phyloP scores from a whole-genome alignment of 1,140 invertebrate species.

The Piezodorus guildinii region DNA sequence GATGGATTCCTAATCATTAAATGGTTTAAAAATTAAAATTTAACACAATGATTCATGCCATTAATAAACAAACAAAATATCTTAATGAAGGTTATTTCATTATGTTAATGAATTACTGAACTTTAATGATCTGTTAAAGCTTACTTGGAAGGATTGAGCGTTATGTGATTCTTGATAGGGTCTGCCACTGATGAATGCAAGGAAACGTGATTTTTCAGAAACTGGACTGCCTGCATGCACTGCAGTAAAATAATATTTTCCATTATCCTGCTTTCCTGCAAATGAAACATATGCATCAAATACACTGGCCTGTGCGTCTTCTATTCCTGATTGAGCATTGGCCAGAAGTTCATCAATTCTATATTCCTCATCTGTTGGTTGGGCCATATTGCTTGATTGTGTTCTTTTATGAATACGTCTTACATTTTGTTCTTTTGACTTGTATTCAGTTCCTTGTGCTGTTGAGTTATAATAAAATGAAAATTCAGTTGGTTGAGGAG shows the following conservation, averaged over 20 bases:
- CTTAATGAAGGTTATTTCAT: too few species aligned
- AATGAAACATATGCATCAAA: constrained; percentile 41
- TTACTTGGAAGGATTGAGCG: constrained; percentile 24
- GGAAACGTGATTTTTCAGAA: constrained; percentile 39
- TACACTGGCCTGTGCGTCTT: constrained; percentile 35
- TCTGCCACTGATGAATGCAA: constrained; percentile 35
- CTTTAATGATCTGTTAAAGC: too few species aligned
- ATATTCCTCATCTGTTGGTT: constrained; percentile 31
- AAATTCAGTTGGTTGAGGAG: constrained; percentile 27
- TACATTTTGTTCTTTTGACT: neutral
- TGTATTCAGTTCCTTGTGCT: neutral
- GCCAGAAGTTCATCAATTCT: constrained; percentile 37
- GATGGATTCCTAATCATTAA: too few species aligned
- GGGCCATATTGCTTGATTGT: neutral
- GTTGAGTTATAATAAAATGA: constrained; percentile 21
- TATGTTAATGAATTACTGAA: too few species aligned
- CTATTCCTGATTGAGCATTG: constrained; percentile 38
- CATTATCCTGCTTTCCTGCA: constrained; percentile 34
- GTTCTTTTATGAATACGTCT: neutral
- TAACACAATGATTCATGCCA: too few species aligned
- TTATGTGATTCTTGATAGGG: constrained; percentile 17
- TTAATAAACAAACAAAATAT: too few species aligned
- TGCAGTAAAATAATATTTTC: constrained; percentile 37
- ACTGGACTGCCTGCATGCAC: constrained; percentile 40
- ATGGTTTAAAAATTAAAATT: too few species aligned